Percentiles rank a stretch among this genome's conserved stretches.
Conservation (phyloP, 2,797 vertebrate species). For the Coendou prehensilis region DNA sequence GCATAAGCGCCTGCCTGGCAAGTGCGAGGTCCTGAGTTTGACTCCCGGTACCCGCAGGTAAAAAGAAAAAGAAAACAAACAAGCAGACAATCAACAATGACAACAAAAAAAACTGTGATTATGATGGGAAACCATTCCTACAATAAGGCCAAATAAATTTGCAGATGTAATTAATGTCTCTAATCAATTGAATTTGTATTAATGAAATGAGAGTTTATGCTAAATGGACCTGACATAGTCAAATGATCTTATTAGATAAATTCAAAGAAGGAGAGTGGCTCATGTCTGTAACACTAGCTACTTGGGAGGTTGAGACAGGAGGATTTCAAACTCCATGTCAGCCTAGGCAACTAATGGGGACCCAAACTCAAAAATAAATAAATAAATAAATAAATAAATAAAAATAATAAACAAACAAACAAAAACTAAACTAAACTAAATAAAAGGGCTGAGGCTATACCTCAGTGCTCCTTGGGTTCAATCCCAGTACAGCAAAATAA, state of each 20-base stretch:
- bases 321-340: background rate
- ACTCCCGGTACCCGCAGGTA: too few relatives aligned
- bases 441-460: background rate
- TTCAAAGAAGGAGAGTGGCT: background rate
- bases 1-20: too few relatives aligned
- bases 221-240: background rate
- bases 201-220: background rate
- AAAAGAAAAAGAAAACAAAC: too few relatives aligned
- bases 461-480: too few relatives aligned
- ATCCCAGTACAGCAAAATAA: background rate
- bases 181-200: background rate
- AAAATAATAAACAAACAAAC: background rate
- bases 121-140: background rate
- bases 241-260: background rate
- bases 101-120: too few relatives aligned
- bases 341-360: background rate
- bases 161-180: background rate
- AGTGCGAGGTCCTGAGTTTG: too few relatives aligned
- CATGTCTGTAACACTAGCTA: background rate
- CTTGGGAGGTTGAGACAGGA: background rate
- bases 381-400: background rate
- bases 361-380: background rate
- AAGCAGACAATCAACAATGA: too few relatives aligned
- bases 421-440: background rate
- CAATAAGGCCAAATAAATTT: background rate